Base-by-base conservation (phyloP, 2,113 vertebrate species). In the Neodontobutis hainanensis region DNA sequence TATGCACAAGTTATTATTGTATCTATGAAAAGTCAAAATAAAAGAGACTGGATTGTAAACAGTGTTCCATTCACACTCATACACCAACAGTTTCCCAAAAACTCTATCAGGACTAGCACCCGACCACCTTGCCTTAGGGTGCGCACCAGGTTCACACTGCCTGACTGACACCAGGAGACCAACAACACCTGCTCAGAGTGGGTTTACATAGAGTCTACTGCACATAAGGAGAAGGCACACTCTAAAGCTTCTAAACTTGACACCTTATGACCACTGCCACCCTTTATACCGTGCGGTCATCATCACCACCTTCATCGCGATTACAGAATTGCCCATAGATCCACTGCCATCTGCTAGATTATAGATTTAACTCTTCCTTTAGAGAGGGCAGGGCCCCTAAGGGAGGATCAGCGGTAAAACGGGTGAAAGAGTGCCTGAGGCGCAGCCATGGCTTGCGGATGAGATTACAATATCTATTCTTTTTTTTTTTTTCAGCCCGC, bases 291-390 rank as follows among this genome's bases (percentile, higher is more conserved):
- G 16, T 1, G 27, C 19, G 44, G 73, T 77, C 77, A 85, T 59
- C 61, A 75, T 72, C 75, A 57, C 69, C 81, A 81, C 71, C 67
- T 60, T 82, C 82, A 72, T 77, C 71, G 64, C 62, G 52, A 87
- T 88, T 88, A 89, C 77, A 86, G 84, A 87, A 83, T 89, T 89
- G 91, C 89, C 77, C 87, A 90, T 89, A 90, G 92, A 91, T 92
- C 78, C 77, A 70, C 68, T 85, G 81, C 91, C 90, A 91, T 92
- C 88, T 92, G 90, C 85, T 84, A 86, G 89, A 91, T 92, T 92
- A 92, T 90, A 90, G 91, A 92, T 90, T 85, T 84, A 75, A 68
- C 83, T 86, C 73, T 86, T 87, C 68, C 86, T 86, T 88, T 72
- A 74, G 75, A 84, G 84, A 88, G 82, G 82, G 53, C 82, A 67